Evolutionary conservation across 2,113 vertebrate species (phyloP), one percentile per base, ranked within the genome.

Genomic region (Empidonax alnorum): DNA sequence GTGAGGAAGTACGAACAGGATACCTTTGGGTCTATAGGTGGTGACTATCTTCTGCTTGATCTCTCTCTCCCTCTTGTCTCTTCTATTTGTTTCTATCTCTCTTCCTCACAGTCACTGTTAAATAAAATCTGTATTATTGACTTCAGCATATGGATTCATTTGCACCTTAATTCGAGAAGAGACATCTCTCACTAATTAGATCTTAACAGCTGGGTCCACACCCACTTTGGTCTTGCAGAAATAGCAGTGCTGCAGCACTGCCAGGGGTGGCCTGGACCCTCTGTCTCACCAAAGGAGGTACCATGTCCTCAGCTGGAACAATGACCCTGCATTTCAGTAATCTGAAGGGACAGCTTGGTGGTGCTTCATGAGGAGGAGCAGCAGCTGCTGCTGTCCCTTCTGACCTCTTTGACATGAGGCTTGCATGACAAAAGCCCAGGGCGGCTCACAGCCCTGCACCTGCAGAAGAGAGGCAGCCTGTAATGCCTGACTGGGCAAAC

Each of bases 251-350:
- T 56, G 35, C 67, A 88, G 59, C 33, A 47, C 35, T 83, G 63
- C 25, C 35, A 0, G 1, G 10, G 13, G 19, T 20, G 28, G 20
- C 37, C 28, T 69, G 56, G 47, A 49, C 8, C 7, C 23, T 55
- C 67, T 19, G n/a, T 59, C 44, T 31, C 55, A 3, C 55, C 19
- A 68, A 52, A 10, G 6, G 4, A 9, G 21, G 25, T 69, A 42
- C 67, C 13, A 12, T 0, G 2, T 47, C 30, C 39, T 49, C 1
- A 0, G 15, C n/a, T 10, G 4, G 56, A 74, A 24, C 0, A 0
- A 49, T 42, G 55, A 80, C 52, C 24, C 85, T 35, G 27, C 10
- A 23, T 28, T 79, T 69, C 74, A 1, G 2, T 31, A n/a, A 35
- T 49, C 28, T 73, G 31, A 77, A 73, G 21, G 33, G 41, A 23